Percentiles rank a stretch among this genome's conserved stretches.
These are phyloP conservation scores for Apodemus sylvaticus DNA, from an alignment of 2,113 vertebrate species.

Conservation along the genomic window DNA sequence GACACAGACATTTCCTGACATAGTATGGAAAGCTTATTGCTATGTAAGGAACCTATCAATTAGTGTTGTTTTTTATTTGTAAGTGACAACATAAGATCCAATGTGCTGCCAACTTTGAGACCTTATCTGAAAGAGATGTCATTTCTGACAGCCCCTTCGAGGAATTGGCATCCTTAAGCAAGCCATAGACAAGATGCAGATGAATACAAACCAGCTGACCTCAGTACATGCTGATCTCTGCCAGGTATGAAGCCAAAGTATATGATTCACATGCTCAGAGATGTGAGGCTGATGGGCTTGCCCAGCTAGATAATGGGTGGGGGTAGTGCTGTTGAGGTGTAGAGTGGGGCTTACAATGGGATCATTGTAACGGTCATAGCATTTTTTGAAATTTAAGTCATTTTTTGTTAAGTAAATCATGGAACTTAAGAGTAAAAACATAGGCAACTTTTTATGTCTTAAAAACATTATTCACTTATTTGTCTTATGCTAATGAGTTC, in stretches of 20 bases:
- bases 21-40: conserved; percentile 75
- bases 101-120: conserved; percentile 88
- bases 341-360: neutral
- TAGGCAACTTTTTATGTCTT: neutral
- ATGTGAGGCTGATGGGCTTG: neutral
- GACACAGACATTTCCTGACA: conserved; percentile 71
- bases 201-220: conserved; percentile 99
- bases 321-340: neutral
- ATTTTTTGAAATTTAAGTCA: neutral
- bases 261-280: neutral
- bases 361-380: neutral
- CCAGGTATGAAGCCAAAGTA: conserved; percentile 89
- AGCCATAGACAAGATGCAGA: conserved; percentile 99
- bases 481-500: neutral
- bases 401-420: neutral
- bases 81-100: conserved; percentile 87
- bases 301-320: neutral
- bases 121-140: conserved; percentile 87
- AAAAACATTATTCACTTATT: neutral
- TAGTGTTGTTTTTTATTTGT: conserved; percentile 87
- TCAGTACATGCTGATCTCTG: conserved; percentile 99
- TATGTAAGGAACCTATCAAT: conserved; percentile 85
- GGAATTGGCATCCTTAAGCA: conserved; percentile 97
- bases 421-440: neutral
- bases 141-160: conserved; percentile 94